Conservation (phyloP, 2,888 invertebrate genomes). For the Brassicogethes aeneus region DNA sequence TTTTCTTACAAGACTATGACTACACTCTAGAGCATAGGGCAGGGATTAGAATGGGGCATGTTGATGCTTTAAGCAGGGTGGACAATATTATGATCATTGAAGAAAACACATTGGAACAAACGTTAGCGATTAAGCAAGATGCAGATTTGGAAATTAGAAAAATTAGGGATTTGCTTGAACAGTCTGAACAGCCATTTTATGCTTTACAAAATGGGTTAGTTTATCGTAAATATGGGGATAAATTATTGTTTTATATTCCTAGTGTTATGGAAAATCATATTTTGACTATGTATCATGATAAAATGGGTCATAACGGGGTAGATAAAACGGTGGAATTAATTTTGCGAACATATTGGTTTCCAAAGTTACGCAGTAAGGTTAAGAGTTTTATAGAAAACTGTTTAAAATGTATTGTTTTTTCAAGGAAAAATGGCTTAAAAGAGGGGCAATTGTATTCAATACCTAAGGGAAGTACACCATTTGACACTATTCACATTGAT, state of each 20-base stretch:
- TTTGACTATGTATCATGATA: no score
- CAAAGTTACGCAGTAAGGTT: no score
- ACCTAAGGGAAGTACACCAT: no score
- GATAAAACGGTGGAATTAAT: no score
- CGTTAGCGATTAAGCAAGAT: background rate
- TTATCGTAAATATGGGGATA: background rate
- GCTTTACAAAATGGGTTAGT: background rate
- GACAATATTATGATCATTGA: conserved; percentile 1
- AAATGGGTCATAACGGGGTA: no score
- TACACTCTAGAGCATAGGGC: background rate
- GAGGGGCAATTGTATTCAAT: no score
- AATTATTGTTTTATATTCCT: conserved; percentile 1
- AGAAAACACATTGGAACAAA: conserved; percentile 1
- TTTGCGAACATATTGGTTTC: no score
- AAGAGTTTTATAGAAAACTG: no score
- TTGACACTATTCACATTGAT: no score
- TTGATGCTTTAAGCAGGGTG: conserved; percentile 2
- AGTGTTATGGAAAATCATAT: no score
- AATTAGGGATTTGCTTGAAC: background rate
- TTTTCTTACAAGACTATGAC: background rate
- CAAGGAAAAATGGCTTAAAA: no score
- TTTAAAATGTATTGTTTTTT: no score
- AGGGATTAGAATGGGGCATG: conserved; percentile 1
- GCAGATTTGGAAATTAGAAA: background rate
- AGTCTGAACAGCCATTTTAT: background rate